Conservation (phyloP, 2,888 invertebrate genomes). For the Dysmachus trigonus region DNA sequence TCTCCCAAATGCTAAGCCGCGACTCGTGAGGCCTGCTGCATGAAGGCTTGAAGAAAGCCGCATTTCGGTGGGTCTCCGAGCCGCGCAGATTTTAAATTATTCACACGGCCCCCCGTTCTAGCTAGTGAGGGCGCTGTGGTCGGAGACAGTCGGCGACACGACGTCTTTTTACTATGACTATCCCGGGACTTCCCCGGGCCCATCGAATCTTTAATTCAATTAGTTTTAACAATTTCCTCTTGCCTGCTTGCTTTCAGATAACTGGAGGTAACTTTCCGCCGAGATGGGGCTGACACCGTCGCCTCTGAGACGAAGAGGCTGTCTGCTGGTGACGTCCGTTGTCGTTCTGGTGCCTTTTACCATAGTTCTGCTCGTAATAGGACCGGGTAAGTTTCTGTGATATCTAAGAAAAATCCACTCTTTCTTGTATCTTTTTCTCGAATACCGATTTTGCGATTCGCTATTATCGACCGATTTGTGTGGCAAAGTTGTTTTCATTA, state of each 20-base stretch:
- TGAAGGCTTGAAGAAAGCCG: not conserved
- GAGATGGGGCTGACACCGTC: conserved; percentile 56
- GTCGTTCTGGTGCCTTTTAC: conserved; percentile 70
- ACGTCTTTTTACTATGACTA: not conserved
- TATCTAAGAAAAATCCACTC: not conserved
- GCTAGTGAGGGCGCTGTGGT: too few species aligned
- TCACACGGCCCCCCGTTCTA: not conserved
- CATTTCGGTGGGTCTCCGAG: not conserved
- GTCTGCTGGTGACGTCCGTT: conserved; percentile 67
- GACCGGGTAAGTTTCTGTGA: conserved; percentile 64
- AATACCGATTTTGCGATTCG: not conserved
- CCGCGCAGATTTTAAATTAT: not conserved
- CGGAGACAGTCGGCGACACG: not conserved
- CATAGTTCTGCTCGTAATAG: conserved; percentile 66
- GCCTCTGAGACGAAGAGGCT: conserved; percentile 68
- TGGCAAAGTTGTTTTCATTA: not conserved
- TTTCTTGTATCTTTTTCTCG: not conserved
- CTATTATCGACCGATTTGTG: not conserved
- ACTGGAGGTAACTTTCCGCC: conserved; percentile 2
- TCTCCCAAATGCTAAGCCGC: not conserved
- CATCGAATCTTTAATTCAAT: not conserved
- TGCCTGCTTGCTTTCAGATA: not conserved
- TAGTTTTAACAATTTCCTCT: not conserved
- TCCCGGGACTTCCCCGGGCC: not conserved
- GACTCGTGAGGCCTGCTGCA: not conserved